Base-by-base conservation (phyloP, 2,888 invertebrate genomes). In the Zeuzera pyrina region DNA sequence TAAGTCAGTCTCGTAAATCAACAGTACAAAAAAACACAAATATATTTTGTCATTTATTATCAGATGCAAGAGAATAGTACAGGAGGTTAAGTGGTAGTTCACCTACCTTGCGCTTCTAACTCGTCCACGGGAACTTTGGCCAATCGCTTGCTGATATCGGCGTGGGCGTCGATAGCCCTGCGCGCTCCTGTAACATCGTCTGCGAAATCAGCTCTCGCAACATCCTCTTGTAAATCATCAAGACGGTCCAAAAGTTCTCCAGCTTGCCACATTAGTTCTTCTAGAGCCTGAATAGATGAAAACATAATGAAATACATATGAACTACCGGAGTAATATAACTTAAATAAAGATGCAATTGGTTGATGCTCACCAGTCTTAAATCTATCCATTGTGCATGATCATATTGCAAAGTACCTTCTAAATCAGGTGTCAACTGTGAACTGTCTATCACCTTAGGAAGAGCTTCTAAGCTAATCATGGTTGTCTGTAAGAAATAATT, bases 381-480 rank as follows among this genome's bases (percentile, higher is more conserved):
- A 60, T 98, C 97, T 57, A 98, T 93, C 98, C 98, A 99, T 65
- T 94, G 95, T 47, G 94, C 90, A 83, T 98, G 97, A 73, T 98
- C 97, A 78, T 98, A 99, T 53, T 90, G 89, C 52, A 98, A 86
- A 14, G 93, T 91, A 25, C 98, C 98, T 57, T 98, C 98, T 67
- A 99, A 89, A 67, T 98, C 98, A 22, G 90, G 81, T 11, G 98
- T 97, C 49, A 99, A 83, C 83, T 99, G 98, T 50, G 92, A 88
- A 38, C 92, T 89, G 76, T 98, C 98, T 68, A 98, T 93, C 51
- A 93, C 91, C 85, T 97, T 97, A 49, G 91, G 88, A 54, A 99
- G 87, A 50, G 94, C 93, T 84, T 99, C 98, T 73, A 97, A 88
- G 63, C 96, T 96, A 76, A 98, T 94, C 87, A 98, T 93, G 67